These are phyloP conservation scores for Prochilodus magdalenae DNA, from an alignment of 2,113 vertebrate genomes.

Conservation along the genomic window DNA sequence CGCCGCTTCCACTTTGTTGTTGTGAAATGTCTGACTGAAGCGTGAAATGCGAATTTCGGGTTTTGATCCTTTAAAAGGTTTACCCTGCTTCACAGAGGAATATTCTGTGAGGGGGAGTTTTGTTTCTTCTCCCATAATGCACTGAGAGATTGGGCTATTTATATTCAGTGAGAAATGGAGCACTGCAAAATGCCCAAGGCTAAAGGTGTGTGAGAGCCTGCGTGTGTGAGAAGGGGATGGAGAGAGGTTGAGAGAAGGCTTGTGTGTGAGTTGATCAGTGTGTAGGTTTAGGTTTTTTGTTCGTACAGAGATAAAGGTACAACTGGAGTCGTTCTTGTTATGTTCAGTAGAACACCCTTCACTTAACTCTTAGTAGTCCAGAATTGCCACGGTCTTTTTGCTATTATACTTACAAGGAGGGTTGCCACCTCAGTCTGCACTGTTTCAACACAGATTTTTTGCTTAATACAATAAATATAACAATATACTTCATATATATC, in stretches of 20 bases:
- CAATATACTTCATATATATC: no score
- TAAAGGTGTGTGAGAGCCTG: conserved; percentile 29
- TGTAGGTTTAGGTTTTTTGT: neutral
- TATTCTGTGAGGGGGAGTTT: conserved; percentile 15
- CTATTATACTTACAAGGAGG: no score
- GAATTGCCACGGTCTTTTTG: no score
- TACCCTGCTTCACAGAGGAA: neutral
- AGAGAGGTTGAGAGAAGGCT: neutral
- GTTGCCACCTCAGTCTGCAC: no score
- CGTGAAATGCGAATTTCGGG: neutral
- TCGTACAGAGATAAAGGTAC: neutral
- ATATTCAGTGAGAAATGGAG: conserved; percentile 54
- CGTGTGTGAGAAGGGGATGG: conserved; percentile 5
- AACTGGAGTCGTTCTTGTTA: neutral
- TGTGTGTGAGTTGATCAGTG: neutral
- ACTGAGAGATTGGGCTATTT: conserved; percentile 43
- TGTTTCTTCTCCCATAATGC: conserved; percentile 41
- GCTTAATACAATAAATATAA: no score
- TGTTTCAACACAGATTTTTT: no score
- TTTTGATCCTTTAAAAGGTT: conserved; percentile 5
- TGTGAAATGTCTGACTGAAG: neutral
- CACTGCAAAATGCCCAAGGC: conserved; percentile 47
- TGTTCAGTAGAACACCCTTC: no score
- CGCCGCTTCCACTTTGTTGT: neutral
- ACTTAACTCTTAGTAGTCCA: neutral